These are phyloP conservation scores for Arbacia lixula DNA, from an alignment of 53 echinoderm and acorn worm species.

Conservation along the genomic window DNA sequence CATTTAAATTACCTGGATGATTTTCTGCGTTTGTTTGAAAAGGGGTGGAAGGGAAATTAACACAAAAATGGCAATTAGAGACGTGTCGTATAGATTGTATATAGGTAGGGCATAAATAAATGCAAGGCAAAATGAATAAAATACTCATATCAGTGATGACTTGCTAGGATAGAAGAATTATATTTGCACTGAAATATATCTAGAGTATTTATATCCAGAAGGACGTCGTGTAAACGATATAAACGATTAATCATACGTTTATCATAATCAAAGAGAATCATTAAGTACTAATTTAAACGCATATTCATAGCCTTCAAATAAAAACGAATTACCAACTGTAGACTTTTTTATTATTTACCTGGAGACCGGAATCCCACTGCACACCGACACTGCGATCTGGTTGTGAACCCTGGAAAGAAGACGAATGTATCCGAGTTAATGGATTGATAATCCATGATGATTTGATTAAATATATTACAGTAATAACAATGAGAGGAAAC, in stretches of 20 bases:
- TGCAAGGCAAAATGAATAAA: neutral
- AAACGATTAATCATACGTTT: neutral
- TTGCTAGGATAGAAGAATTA: neutral
- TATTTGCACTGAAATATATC: neutral
- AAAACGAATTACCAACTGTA: neutral
- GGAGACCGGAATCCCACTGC: conserved; percentile 63
- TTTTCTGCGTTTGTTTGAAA: conserved; percentile 11
- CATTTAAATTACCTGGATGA: conserved; percentile 20
- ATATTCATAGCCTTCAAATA: neutral
- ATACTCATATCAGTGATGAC: neutral
- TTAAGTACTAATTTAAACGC: neutral
- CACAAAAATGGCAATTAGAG: no score
- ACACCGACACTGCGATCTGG: conserved; percentile 60
- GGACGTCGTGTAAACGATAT: neutral
- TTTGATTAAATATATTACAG: no score
- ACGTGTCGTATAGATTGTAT: no score
- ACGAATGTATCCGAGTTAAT: neutral
- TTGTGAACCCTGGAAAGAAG: conserved; percentile 62
- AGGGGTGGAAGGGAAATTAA: neutral
- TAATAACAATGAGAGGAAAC: no score
- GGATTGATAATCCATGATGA: no score
- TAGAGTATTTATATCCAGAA: neutral
- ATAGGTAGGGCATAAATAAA: neutral
- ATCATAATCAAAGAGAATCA: neutral
- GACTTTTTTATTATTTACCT: conserved; percentile 39